Evolutionary conservation across 2,797 vertebrate genomes (phyloP).

Genomic region (Centropyge bicolor): DNA sequence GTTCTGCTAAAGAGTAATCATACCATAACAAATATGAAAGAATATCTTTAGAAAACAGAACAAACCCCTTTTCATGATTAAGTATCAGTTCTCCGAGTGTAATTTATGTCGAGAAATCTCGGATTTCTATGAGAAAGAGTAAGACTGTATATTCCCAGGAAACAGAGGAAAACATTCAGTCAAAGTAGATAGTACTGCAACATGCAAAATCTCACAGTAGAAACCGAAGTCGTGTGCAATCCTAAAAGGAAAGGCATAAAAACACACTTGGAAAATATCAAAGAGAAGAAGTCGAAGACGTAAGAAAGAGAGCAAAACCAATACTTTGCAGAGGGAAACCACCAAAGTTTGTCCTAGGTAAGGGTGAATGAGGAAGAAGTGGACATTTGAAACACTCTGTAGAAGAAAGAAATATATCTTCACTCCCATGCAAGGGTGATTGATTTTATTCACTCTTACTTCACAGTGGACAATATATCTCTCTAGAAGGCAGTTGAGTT

Average conservation of each 20-base stretch:
- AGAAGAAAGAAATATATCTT: conserved; percentile 69
- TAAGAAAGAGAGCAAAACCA: conserved; percentile 44
- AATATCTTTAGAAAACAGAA: background rate
- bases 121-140: background rate
- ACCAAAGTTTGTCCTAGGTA: conserved; percentile 39
- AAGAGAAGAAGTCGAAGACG: conserved; percentile 50
- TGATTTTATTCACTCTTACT: conserved; percentile 83
- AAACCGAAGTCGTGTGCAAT: conserved; percentile 26
- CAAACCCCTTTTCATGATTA: background rate
- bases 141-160: background rate
- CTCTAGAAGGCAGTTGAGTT: conserved; percentile 82
- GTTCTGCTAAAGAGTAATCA: background rate
- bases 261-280: conserved; percentile 50
- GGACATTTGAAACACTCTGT: conserved; percentile 68
- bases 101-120: conserved; percentile 3
- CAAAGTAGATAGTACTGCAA: conserved; percentile 23
- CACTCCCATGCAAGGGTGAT: conserved; percentile 81
- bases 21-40: background rate
- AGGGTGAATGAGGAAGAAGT: conserved; percentile 60
- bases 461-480: conserved; percentile 68
- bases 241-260: conserved; percentile 36
- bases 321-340: conserved; percentile 54
- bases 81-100: conserved; percentile 6
- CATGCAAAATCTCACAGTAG: conserved; percentile 55
- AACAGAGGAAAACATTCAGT: conserved; percentile 18